These are phyloP conservation scores for Papilio polyxenes DNA, from an alignment of 1,140 invertebrate species.

Conservation along the genomic window DNA sequence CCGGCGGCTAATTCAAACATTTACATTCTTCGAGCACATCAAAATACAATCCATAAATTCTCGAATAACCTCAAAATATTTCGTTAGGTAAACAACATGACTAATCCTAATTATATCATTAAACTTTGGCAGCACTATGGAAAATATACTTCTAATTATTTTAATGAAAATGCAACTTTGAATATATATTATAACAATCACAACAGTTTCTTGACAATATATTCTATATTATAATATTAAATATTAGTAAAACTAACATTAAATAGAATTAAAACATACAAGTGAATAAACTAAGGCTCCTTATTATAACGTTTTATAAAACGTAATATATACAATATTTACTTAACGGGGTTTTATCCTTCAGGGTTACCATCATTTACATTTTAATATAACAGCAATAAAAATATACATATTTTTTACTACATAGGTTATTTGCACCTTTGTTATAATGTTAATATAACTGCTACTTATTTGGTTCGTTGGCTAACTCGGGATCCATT, in stretches of 20 bases:
- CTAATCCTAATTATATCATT: conserved; percentile 73
- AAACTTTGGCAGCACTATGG: conserved; percentile 80
- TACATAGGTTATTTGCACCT: conserved; percentile 57
- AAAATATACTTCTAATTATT: conserved; percentile 79
- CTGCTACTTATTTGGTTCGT: conserved; percentile 52
- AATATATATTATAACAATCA: conserved; percentile 78
- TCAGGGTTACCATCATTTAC: conserved; percentile 64
- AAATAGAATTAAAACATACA: conserved; percentile 61
- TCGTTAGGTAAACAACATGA: conserved; percentile 73
- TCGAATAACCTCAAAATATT: conserved; percentile 75
- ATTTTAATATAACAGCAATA: conserved; percentile 59
- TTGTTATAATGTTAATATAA: conserved; percentile 50
- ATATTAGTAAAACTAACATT: conserved; percentile 62
- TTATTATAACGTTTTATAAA: conserved; percentile 59
- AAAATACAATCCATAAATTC: conserved; percentile 71
- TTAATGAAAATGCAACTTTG: conserved; percentile 79
- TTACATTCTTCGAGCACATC: conserved; percentile 65
- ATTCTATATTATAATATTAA: conserved; percentile 62
- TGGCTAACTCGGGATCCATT: conserved; percentile 25
- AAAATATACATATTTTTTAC: conserved; percentile 60
- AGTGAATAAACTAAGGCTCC: conserved; percentile 55
- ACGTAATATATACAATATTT: conserved; percentile 67
- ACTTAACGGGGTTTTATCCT: conserved; percentile 73
- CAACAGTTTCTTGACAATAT: conserved; percentile 75
- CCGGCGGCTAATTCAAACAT: conserved; percentile 40